Evolutionary conservation across 2,113 vertebrate genomes (phyloP).

Genomic region (Cromileptes altivelis): DNA sequence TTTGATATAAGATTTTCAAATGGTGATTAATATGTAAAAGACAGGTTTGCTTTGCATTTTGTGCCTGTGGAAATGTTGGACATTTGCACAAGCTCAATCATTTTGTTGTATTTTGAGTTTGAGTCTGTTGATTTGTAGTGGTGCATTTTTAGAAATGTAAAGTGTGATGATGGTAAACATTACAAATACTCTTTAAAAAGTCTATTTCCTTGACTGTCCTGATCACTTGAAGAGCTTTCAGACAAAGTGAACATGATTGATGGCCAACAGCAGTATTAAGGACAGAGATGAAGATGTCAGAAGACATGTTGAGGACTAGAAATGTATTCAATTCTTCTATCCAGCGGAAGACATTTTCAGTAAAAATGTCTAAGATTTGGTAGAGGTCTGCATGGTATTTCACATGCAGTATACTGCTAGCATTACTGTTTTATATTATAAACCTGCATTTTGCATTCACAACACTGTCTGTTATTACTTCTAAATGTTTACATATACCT

Average conservation of each 20-base stretch:
- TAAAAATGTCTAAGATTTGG: slow-evolving; percentile 9
- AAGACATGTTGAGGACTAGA: background rate
- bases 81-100: background rate
- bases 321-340: background rate
- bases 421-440: slow-evolving; percentile 17
- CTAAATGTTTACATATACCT: slow-evolving; percentile 35
- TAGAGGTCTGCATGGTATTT: background rate
- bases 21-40: background rate
- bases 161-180: background rate
- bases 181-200: background rate
- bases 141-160: background rate
- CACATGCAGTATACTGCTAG: background rate
- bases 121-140: background rate
- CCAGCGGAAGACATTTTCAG: background rate
- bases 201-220: slow-evolving; percentile 86
- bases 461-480: background rate
- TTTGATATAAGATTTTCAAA: background rate
- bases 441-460: slow-evolving; percentile 29
- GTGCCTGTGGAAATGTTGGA: background rate
- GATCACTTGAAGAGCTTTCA: slow-evolving; percentile 89
- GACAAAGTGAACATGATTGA: slow-evolving; percentile 87
- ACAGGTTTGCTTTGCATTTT: background rate
- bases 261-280: slow-evolving; percentile 78
- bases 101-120: background rate
- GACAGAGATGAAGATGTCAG: background rate